phyloP scores from a whole-genome alignment of 2,888 invertebrate species.

The Resseliella maxima region DNA sequence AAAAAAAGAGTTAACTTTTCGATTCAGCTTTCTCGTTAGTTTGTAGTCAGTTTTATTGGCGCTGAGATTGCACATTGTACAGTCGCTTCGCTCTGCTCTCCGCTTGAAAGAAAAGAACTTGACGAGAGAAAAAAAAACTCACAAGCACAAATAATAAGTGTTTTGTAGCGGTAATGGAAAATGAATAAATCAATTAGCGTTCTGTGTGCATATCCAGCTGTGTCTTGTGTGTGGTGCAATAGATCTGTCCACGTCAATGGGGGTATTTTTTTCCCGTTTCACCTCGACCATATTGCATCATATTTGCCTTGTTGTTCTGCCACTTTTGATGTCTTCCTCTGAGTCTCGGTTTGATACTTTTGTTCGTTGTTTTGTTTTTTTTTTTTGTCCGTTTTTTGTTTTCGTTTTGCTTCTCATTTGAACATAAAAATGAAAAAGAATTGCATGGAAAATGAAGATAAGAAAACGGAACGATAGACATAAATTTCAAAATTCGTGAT shows the following conservation, averaged over 20 bases:
- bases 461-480: conserved; percentile 14
- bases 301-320: conserved; percentile 32
- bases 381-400: background rate
- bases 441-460: background rate
- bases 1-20: background rate
- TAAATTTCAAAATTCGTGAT: conserved; percentile 31
- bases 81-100: background rate
- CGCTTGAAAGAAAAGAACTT: background rate
- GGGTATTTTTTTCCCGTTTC: conserved; percentile 4
- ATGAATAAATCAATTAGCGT: conserved; percentile 55
- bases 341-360: conserved; percentile 51
- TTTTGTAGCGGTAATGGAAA: conserved; percentile 42
- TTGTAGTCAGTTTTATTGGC: background rate
- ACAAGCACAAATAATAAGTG: conserved; percentile 25
- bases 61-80: background rate
- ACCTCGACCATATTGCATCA: background rate
- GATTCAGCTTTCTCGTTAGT: conserved; percentile 6
- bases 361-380: background rate
- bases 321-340: conserved; percentile 38
- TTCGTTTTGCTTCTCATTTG: background rate
- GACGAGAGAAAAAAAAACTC: background rate
- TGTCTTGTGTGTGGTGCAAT: conserved; percentile 55
- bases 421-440: background rate
- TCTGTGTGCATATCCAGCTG: conserved; percentile 54
- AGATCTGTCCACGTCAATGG: conserved; percentile 55